Conservation (phyloP, 2,797 vertebrate genomes). For the Thamnophis elegans region DNA sequence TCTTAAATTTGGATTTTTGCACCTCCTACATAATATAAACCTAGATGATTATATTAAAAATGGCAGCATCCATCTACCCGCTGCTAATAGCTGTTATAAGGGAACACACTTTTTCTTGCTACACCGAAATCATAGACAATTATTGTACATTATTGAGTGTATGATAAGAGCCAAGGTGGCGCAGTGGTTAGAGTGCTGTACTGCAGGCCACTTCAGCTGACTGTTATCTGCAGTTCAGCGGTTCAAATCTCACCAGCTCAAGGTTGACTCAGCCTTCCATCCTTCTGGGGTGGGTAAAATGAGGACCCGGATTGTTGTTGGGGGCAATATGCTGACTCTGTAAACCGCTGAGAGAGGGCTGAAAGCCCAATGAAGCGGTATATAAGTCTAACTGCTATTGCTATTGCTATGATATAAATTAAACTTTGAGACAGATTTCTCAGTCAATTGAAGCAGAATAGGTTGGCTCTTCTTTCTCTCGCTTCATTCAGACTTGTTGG, state of each 20-base stretch:
- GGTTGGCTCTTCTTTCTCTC: background rate
- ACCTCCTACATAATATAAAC: background rate
- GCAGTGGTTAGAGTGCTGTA: too few relatives aligned
- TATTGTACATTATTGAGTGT: background rate
- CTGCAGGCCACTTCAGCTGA: too few relatives aligned
- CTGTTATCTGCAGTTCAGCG: too few relatives aligned
- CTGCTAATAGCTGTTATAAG: background rate
- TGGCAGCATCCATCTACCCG: background rate
- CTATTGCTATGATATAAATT: background rate
- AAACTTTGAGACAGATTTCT: background rate
- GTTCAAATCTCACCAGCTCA: too few relatives aligned
- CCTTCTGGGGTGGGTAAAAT: too few relatives aligned
- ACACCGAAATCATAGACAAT: background rate
- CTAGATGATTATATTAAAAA: background rate
- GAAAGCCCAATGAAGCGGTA: too few relatives aligned
- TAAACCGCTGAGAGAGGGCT: too few relatives aligned
- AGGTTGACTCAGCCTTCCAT: too few relatives aligned
- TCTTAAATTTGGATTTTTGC: background rate
- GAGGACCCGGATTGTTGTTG: too few relatives aligned
- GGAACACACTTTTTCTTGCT: background rate
- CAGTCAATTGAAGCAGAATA: background rate
- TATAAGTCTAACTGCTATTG: too few relatives aligned
- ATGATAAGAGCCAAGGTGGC: too few relatives aligned
- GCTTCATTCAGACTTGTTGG: background rate
- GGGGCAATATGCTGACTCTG: too few relatives aligned